Base-by-base conservation (phyloP, 2,797 vertebrate genomes). In the Poeciliopsis gracilis region DNA sequence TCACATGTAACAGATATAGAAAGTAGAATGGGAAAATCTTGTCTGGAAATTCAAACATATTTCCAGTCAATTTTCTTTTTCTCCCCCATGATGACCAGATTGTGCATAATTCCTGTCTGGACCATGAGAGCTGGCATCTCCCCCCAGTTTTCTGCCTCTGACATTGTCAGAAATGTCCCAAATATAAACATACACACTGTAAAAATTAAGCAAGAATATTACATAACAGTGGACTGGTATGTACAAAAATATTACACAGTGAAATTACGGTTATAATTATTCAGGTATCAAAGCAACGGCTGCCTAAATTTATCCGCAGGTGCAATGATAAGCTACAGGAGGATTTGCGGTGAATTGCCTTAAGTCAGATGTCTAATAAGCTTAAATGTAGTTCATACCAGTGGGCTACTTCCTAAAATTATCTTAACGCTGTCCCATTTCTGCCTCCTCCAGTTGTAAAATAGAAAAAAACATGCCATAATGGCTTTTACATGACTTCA, bases 401-500 rank as follows among this genome's bases (percentile, higher is more conserved):
- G 28, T 61, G 16, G 25, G 16, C 28, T 47, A 49, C 57, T 74
- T 70, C 73, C n/a, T 76, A 5, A 73, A 63, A 77, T 70, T 13
- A 73, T 77, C 53, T 72, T 15, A 25, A 33, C 61, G 61, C 16
- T 9, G 2, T 20, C 12, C 69, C 16, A 43, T 77, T 61, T 51
- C n/a, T 30, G 46, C 1, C 25, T 33, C 15, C 25, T 61, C 23
- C 43, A n/a, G 28, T 82, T 70, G 74, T 74, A 30, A 82, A 41
- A 67, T 77, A 47, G 66, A 25, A 38, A 57, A 33, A 76, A 82
- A 77, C 61, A 63, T 55, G 25, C 28, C 46, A 51, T 69, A 73
- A 77, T 77, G 33, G 33, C 71, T 78, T 79, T 85, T 79, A 80
- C 76, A 33, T 82, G 57, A 38, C 80, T 79, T 79, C n/a, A 77